A percentile compares a stretch with the other conserved stretches of the same genome.
These are phyloP conservation scores for Cryptosula pallasiana DNA, from an alignment of 2,888 invertebrate species.

Conservation along the genomic window DNA sequence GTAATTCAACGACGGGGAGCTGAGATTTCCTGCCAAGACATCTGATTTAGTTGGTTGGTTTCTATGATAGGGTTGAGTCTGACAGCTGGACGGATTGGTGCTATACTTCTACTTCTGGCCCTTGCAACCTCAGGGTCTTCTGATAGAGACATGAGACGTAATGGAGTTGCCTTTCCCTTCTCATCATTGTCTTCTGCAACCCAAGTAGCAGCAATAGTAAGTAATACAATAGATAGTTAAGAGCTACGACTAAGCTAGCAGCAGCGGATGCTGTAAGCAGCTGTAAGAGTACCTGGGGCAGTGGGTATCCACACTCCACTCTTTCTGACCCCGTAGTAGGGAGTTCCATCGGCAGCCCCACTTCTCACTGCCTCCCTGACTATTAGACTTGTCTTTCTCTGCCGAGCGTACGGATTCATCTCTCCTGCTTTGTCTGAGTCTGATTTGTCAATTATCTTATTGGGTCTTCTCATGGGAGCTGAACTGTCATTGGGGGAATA, in stretches of 20 bases:
- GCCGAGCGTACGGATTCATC: slow-evolving; percentile 4
- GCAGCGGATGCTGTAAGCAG: not conserved
- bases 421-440: not conserved
- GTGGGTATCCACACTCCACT: not conserved
- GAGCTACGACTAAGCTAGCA: too few species aligned
- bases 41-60: not conserved
- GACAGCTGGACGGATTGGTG: not conserved
- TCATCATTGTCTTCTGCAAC: not conserved
- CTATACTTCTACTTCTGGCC: not conserved
- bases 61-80: not conserved
- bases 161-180: not conserved
- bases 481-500: too few species aligned
- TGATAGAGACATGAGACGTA: not conserved
- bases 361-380: slow-evolving; percentile 10
- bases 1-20: not conserved
- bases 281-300: slow-evolving; percentile 1
- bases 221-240: too few species aligned
- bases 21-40: not conserved
- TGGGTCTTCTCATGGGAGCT: not conserved
- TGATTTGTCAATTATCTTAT: slow-evolving; percentile 6
- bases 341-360: slow-evolving; percentile 15
- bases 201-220: too few species aligned
- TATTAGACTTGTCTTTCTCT: not conserved
- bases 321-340: not conserved
- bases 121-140: not conserved